Evolutionary conservation across 2,113 vertebrate species (phyloP).

Genomic region (Petromus typicus): DNA sequence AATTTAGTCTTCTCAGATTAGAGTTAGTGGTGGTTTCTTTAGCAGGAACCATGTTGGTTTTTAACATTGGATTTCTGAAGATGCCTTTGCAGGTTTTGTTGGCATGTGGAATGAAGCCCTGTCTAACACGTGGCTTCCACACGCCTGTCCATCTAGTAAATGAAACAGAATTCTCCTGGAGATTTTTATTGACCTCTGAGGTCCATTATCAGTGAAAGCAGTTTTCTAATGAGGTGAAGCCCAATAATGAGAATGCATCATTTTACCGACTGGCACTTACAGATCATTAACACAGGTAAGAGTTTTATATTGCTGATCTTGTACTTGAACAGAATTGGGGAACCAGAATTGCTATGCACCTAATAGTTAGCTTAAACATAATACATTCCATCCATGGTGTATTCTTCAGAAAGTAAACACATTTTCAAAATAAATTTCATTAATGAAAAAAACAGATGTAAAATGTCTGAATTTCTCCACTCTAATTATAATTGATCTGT

Average conservation of each 20-base stretch:
- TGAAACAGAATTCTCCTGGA: constrained; percentile 42
- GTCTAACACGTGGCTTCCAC: not conserved
- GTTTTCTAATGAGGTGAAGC: constrained; percentile 64
- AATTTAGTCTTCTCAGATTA: not conserved
- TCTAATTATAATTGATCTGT: not conserved
- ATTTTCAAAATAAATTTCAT: constrained; percentile 75
- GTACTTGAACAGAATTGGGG: constrained; percentile 29
- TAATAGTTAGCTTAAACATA: not conserved
- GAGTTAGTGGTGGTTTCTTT: not conserved
- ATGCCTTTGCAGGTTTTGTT: not conserved
- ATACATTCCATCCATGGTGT: constrained; percentile 1
- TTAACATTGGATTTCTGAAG: constrained; percentile 28
- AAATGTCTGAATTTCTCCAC: not conserved
- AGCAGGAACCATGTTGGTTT: not conserved
- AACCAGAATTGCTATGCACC: not conserved
- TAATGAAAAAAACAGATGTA: constrained; percentile 42
- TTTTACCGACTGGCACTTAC: not conserved
- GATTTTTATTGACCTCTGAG: constrained; percentile 58
- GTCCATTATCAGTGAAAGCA: constrained; percentile 59
- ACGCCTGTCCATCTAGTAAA: constrained; percentile 31
- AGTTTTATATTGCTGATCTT: constrained; percentile 60
- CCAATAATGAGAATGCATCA: constrained; percentile 36
- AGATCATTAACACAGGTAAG: constrained; percentile 72
- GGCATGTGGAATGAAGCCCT: not conserved
- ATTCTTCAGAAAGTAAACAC: constrained; percentile 46